These are phyloP conservation scores for Calliscelio sp. DNA, from an alignment of 2,888 invertebrate genomes.

Conservation along the genomic window DNA sequence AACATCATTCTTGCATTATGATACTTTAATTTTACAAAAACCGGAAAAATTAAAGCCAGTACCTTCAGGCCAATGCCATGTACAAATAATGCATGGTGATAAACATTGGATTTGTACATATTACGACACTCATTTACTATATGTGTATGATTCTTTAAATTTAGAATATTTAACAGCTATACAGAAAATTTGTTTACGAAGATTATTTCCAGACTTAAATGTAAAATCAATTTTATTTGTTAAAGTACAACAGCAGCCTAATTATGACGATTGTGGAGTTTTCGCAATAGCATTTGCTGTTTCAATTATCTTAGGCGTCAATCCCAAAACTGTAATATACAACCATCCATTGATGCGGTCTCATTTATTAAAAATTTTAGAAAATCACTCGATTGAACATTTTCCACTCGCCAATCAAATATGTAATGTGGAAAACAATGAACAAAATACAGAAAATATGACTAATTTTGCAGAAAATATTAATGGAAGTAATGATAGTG, in stretches of 20 bases:
- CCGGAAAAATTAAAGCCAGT: conserved; percentile 18
- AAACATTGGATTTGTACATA: conserved; percentile 43
- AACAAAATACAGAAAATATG: too few relatives aligned
- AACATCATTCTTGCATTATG: conserved; percentile 35
- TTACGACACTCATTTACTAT: background rate
- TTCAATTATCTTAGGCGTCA: conserved; percentile 1
- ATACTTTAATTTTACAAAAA: conserved; percentile 11
- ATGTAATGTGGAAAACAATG: too few relatives aligned
- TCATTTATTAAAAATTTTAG: conserved; percentile 36
- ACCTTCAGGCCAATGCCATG: background rate
- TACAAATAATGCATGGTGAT: conserved; percentile 35
- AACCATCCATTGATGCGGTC: background rate
- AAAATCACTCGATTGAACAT: conserved; percentile 27
- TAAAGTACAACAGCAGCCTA: conserved; percentile 36
- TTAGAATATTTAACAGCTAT: background rate
- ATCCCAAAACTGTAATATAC: conserved; percentile 18
- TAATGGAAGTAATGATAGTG: too few relatives aligned
- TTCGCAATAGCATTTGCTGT: conserved; percentile 43
- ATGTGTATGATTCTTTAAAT: conserved; percentile 35
- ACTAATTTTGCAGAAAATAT: too few relatives aligned
- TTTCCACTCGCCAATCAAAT: conserved; percentile 18
- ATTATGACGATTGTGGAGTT: conserved; percentile 31
- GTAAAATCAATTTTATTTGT: conserved; percentile 8
- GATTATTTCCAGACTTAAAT: conserved; percentile 26
- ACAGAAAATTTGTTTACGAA: background rate